Evolutionary conservation across 2,113 vertebrate species (phyloP).

Genomic region (Pachyramphus minor): DNA sequence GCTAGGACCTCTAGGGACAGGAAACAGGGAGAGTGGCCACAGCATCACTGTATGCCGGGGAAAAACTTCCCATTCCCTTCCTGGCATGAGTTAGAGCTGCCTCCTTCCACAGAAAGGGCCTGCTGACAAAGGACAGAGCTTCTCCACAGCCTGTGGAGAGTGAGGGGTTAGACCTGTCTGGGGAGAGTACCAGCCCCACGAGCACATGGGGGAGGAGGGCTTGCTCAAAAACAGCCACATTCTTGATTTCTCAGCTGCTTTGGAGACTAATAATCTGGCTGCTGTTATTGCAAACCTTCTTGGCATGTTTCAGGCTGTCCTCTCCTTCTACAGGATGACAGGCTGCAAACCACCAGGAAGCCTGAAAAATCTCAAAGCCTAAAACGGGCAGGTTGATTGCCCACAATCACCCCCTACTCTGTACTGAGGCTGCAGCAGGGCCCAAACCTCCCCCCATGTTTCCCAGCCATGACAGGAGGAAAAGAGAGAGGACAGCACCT

Average conservation of each 20-base stretch:
- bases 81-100: neutral
- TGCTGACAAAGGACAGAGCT: neutral
- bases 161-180: neutral
- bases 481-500: neutral
- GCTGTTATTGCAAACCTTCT: neutral
- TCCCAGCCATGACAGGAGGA: neutral
- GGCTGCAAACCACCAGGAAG: constrained; percentile 26
- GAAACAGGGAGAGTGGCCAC: neutral
- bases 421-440: neutral
- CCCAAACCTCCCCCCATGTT: neutral
- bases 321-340: neutral
- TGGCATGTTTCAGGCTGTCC: constrained; percentile 22
- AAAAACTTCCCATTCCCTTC: neutral
- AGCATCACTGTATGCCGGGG: neutral
- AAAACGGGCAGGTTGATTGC: neutral
- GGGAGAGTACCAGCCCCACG: neutral
- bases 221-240: neutral
- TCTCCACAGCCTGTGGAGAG: neutral
- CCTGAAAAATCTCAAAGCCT: neutral
- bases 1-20: neutral
- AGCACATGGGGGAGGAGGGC: neutral
- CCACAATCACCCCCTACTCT: neutral
- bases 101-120: neutral
- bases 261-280: neutral
- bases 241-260: neutral